Evolutionary conservation across 30 jellyfish, hydroid and myxozoan species (phyloP), one percentile per base, ranked within the genome.

Genomic region (Clytia hemisphaerica): DNA sequence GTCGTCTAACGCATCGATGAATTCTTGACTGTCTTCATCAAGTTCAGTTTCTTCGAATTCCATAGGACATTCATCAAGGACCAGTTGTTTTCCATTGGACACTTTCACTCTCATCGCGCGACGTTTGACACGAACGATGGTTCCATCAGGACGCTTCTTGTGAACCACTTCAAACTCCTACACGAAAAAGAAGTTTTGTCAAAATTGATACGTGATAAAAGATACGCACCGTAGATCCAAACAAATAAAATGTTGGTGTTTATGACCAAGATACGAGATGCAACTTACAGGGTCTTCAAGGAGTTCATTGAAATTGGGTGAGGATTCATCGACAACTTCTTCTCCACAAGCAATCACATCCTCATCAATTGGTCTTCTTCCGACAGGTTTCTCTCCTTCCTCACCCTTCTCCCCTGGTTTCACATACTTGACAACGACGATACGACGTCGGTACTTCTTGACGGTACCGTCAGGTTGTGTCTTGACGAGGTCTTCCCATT

Each of bases 21-120:
- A 68, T n/a, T 70, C 51, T 15, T 78, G 84, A 21, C 44, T 29
- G 3, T 1, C n/a, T 44, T 82, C 74, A 27, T 72, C 90, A 26
- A 82, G 30, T 29, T 73, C 91, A 22, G 74, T 46, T 53, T 82
- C 94, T 67, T 82, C 94, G 31, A 40, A 81, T 14, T 72, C 71
- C 21, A 59, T 55, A 16, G 82, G 86, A 22, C 45, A 1, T 58
- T 58, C 71, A 21, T 58, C 71, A 9, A 58, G 27, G 6, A 58
- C 6, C 32, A 30, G 45, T 9, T n/a, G n/a, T n/a, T n/a, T n/a
- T n/a, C n/a, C n/a, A n/a, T n/a, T n/a, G n/a, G 81, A 29, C 16
- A 53, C 67, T 1, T 77, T 78, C 12, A 73, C 61, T 6, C 72
- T 57, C 31, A 77, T 54, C 18, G 73, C 58, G 9, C 95, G 93